phyloP scores from a whole-genome alignment of 2,888 invertebrate genomes.

The Helleia helle region DNA sequence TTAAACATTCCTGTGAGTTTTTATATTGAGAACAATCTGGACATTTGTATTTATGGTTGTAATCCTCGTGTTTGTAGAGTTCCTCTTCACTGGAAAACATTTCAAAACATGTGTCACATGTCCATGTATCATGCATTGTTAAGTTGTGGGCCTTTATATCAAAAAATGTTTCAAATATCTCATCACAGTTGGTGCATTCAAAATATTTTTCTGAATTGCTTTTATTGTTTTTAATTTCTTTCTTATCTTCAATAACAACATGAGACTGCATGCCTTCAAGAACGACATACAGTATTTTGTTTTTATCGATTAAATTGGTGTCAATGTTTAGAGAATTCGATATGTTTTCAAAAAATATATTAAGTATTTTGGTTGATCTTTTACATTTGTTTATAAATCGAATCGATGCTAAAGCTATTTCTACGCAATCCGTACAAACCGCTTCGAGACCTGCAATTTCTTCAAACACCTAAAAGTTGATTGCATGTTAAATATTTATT shows the following conservation, averaged over 20 bases:
- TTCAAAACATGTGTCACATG: slow-evolving; percentile 41
- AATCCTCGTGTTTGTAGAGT: slow-evolving; percentile 29
- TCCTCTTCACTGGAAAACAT: slow-evolving; percentile 28
- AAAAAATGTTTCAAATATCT: slow-evolving; percentile 26
- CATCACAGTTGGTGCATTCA: slow-evolving; percentile 34
- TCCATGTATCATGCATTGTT: slow-evolving; percentile 30
- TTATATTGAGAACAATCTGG: slow-evolving; percentile 32
- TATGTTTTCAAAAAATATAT: slow-evolving; percentile 38
- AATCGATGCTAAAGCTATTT: slow-evolving; percentile 31
- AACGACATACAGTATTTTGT: slow-evolving; percentile 37
- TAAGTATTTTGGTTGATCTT: slow-evolving; percentile 32
- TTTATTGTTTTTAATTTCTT: slow-evolving; percentile 16
- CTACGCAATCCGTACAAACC: slow-evolving; percentile 43
- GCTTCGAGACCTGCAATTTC: slow-evolving; percentile 48
- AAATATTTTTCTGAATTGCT: slow-evolving; percentile 16
- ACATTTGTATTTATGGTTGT: slow-evolving; percentile 34
- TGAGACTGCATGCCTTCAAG: slow-evolving; percentile 35
- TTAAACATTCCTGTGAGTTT: slow-evolving; percentile 36
- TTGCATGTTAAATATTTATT: neutral
- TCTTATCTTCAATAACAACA: slow-evolving; percentile 32
- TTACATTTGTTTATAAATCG: slow-evolving; percentile 39
- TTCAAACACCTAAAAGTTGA: slow-evolving; percentile 39
- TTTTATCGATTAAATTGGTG: slow-evolving; percentile 24
- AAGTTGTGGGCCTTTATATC: slow-evolving; percentile 38
- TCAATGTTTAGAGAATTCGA: slow-evolving; percentile 29